Evolutionary conservation across 2,888 invertebrate species (phyloP).

Genomic region (Sinohyriopsis cumingii): DNA sequence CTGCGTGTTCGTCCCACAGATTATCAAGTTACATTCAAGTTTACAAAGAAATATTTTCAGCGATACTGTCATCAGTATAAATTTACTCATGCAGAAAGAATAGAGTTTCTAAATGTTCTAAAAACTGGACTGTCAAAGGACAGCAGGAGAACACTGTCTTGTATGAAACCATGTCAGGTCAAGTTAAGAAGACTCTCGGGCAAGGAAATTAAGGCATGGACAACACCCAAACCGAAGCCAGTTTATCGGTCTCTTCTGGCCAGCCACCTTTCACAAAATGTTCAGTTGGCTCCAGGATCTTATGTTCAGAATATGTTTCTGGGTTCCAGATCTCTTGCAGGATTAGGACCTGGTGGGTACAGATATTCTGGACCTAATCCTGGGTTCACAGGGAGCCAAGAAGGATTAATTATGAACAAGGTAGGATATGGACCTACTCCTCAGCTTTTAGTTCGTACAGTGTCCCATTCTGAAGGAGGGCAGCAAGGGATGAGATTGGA

Average conservation of each 20-base stretch:
- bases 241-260: background rate
- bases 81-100: slow-evolving; percentile 40
- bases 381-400: background rate
- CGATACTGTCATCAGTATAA: slow-evolving; percentile 50
- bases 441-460: slow-evolving; percentile 30
- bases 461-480: slow-evolving; percentile 8
- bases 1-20: slow-evolving; percentile 44
- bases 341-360: background rate
- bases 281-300: too few species aligned
- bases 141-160: slow-evolving; percentile 25
- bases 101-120: slow-evolving; percentile 35
- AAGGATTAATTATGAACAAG: background rate
- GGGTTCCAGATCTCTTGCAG: background rate
- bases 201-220: slow-evolving; percentile 43
- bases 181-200: slow-evolving; percentile 29
- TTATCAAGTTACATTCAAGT: slow-evolving; percentile 46
- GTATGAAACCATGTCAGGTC: slow-evolving; percentile 37
- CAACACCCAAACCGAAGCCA: slow-evolving; percentile 22
- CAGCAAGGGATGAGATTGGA: slow-evolving; percentile 15
- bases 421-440: slow-evolving; percentile 23
- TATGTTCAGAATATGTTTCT: too few species aligned
- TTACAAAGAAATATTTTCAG: slow-evolving; percentile 39
- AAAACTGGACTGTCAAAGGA: slow-evolving; percentile 38
- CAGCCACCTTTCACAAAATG: slow-evolving; percentile 1
- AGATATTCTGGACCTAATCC: background rate